These are phyloP conservation scores for Idaea straminata DNA, from an alignment of 2,888 invertebrate species.

Conservation along the genomic window DNA sequence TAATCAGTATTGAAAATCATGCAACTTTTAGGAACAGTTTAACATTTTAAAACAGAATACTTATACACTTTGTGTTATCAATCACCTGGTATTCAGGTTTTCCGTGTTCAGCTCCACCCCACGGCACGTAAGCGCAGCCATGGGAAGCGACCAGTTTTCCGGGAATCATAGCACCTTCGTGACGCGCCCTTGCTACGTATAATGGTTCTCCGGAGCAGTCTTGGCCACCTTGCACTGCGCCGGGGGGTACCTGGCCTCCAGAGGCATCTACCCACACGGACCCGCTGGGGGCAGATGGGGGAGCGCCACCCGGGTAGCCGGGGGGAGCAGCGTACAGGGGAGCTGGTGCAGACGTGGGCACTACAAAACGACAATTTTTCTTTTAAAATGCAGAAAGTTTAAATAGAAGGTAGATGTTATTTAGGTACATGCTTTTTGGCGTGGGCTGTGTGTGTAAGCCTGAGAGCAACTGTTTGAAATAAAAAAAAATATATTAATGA, in stretches of 20 bases:
- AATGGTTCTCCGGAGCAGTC: conserved; percentile 80
- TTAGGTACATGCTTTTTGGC: neutral
- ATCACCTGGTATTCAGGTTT: conserved; percentile 87
- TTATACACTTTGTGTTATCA: conserved; percentile 6
- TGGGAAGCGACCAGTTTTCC: conserved; percentile 90
- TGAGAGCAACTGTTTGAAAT: neutral
- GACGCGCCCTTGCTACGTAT: conserved; percentile 86
- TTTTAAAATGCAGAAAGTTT: neutral
- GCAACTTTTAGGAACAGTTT: too few relatives aligned
- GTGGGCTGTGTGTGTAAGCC: neutral
- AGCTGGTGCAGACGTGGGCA: conserved; percentile 58
- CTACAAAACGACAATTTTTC: conserved; percentile 25
- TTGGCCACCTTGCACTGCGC: conserved; percentile 84
- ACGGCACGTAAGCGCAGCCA: conserved; percentile 88
- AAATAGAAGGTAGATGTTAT: neutral
- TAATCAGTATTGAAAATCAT: too few relatives aligned
- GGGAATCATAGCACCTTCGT: conserved; percentile 89
- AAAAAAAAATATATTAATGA: neutral
- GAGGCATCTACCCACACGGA: conserved; percentile 80
- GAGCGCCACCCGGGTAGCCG: conserved; percentile 55
- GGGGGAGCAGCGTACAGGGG: conserved; percentile 58
- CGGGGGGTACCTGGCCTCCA: conserved; percentile 84
- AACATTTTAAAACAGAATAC: too few relatives aligned
- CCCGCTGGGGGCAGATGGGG: conserved; percentile 37
- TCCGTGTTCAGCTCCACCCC: conserved; percentile 90